Conservation (phyloP, 1,140 invertebrate genomes). For the Drosophila mauritiana region DNA sequence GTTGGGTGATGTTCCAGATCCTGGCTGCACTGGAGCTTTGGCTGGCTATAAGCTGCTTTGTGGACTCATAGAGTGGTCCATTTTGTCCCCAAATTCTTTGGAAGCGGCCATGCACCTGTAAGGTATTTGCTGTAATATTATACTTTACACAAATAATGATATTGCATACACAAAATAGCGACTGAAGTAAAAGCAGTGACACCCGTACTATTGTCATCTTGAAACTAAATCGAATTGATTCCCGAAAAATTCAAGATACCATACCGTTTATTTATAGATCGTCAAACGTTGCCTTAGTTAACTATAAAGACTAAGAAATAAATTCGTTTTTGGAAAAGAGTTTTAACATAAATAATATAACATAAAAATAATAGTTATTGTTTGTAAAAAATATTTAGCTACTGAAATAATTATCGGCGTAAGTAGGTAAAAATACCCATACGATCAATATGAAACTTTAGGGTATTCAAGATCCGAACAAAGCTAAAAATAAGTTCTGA, state of each 20-base stretch:
- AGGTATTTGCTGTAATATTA: too few species aligned
- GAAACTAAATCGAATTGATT: constrained; percentile 27
- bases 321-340: too few species aligned
- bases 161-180: constrained; percentile 18
- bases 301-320: too few species aligned
- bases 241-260: not conserved
- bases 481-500: not conserved
- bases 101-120: constrained; percentile 10
- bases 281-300: not conserved
- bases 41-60: constrained; percentile 35
- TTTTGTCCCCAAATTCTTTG: constrained; percentile 29
- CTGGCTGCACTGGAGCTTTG: constrained; percentile 21
- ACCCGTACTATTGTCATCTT: constrained; percentile 25
- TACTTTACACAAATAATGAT: not conserved
- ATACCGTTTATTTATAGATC: not conserved
- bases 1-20: constrained; percentile 45
- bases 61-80: constrained; percentile 60
- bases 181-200: constrained; percentile 12
- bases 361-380: too few species aligned
- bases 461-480: not conserved
- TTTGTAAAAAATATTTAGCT: too few species aligned
- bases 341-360: too few species aligned
- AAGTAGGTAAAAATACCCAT: too few species aligned
- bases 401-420: too few species aligned
- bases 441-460: not conserved